Evolutionary conservation across 2,113 vertebrate genomes (phyloP).

Genomic region (Ascaphus truei): DNA sequence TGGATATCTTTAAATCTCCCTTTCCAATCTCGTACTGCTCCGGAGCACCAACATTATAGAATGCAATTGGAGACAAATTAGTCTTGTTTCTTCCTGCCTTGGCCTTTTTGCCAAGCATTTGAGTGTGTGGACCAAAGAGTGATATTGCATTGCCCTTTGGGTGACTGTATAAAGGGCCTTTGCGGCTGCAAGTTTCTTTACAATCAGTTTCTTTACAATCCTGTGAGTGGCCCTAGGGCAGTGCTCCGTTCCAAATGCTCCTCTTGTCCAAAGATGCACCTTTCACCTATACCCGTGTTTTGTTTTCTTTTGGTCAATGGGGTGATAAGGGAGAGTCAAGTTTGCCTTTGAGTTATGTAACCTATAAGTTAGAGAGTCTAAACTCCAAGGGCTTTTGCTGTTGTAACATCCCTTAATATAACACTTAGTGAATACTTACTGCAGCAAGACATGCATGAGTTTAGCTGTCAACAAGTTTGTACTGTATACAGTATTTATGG

Average conservation of each 20-base stretch:
- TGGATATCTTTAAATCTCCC: conserved; percentile 8
- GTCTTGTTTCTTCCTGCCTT: not conserved
- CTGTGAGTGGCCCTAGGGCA: not conserved
- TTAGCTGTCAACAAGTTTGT: not conserved
- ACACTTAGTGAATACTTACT: not conserved
- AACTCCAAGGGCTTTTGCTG: conserved; percentile 19
- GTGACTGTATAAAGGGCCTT: not conserved
- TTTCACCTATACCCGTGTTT: conserved; percentile 12
- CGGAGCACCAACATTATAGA: not conserved
- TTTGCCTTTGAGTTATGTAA: not conserved
- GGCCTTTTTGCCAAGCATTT: not conserved
- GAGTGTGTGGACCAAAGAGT: conserved; percentile 15
- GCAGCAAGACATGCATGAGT: not conserved
- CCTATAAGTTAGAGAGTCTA: not conserved
- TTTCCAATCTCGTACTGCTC: not conserved
- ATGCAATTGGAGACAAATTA: not conserved
- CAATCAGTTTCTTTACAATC: not conserved
- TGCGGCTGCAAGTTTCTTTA: not conserved
- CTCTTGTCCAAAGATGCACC: conserved; percentile 34
- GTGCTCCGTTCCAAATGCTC: not conserved
- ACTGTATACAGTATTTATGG: too few relatives aligned
- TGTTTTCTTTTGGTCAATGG: not conserved
- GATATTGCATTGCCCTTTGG: not conserved
- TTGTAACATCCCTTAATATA: conserved; percentile 3
- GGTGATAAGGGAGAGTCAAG: not conserved